Evolutionary conservation across 1,140 invertebrate genomes (phyloP).

Genomic region (Drosophila truncata): DNA sequence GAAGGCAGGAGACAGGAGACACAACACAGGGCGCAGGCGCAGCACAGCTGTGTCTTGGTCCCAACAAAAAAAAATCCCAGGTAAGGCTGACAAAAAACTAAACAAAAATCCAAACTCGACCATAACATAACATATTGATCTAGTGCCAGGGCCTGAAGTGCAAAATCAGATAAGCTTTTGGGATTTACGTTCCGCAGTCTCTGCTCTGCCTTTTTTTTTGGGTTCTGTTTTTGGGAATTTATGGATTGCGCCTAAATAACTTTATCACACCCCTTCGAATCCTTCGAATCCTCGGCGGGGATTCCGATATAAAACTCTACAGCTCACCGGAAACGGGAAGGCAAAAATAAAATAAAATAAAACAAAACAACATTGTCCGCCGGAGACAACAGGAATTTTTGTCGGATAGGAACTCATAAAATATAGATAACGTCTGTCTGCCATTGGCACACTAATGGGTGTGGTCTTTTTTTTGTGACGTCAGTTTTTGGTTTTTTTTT

Average conservation of each 20-base stretch:
- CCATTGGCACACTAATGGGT: slow-evolving; percentile 39
- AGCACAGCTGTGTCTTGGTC: slow-evolving; percentile 74
- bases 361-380: slow-evolving; percentile 21
- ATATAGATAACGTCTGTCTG: slow-evolving; percentile 56
- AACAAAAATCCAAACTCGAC: slow-evolving; percentile 30
- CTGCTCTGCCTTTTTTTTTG: slow-evolving; percentile 47
- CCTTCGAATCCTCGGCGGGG: slow-evolving; percentile 33
- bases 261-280: slow-evolving; percentile 68
- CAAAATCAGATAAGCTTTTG: slow-evolving; percentile 81
- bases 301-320: slow-evolving; percentile 35
- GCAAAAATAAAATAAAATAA: slow-evolving; percentile 16
- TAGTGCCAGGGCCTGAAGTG: slow-evolving; percentile 74
- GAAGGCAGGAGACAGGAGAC: slow-evolving; percentile 2
- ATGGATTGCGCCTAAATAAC: slow-evolving; percentile 84
- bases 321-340: slow-evolving; percentile 56
- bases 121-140: slow-evolving; percentile 70
- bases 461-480: slow-evolving; percentile 32
- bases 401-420: slow-evolving; percentile 56
- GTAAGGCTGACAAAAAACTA: slow-evolving; percentile 25
- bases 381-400: slow-evolving; percentile 45
- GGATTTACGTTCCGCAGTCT: slow-evolving; percentile 36
- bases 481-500: slow-evolving; percentile 5
- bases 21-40: slow-evolving; percentile 66
- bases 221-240: slow-evolving; percentile 67
- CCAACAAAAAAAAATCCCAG: slow-evolving; percentile 41